A percentile compares a stretch with the other conserved stretches of the same genome.
Conservation (phyloP, 2,888 invertebrate genomes). For the Epirrhoe tristata region DNA sequence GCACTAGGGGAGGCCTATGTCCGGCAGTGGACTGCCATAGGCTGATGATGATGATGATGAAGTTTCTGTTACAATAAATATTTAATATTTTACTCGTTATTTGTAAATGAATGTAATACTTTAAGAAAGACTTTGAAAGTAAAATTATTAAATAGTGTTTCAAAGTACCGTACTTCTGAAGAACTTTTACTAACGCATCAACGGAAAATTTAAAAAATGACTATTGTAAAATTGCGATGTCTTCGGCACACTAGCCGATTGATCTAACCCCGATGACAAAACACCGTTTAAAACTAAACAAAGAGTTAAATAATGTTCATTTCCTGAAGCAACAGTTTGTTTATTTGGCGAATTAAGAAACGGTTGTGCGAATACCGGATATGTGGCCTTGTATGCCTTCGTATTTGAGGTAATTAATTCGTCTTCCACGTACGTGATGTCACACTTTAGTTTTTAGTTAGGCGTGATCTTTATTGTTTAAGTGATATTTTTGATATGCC, state of each 20-base stretch:
- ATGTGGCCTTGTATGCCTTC: conserved; percentile 36
- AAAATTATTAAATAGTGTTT: no score
- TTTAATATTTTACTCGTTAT: no score
- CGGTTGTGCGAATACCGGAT: conserved; percentile 39
- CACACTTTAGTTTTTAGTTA: conserved; percentile 5
- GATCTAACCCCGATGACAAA: neutral
- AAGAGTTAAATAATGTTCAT: conserved; percentile 19
- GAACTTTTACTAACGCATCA: neutral
- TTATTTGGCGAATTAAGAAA: conserved; percentile 36
- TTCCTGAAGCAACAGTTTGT: conserved; percentile 31
- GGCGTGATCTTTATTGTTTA: neutral
- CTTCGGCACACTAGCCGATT: neutral
- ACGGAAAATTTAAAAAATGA: neutral
- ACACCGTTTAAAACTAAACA: conserved; percentile 22
- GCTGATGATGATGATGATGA: no score
- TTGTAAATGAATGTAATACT: no score
- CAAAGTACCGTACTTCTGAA: neutral
- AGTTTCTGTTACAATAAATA: no score
- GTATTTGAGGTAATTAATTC: conserved; percentile 24
- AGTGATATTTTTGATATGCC: neutral
- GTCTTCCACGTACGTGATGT: conserved; percentile 26
- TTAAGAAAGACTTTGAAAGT: no score
- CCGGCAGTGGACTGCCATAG: no score
- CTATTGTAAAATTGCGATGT: neutral
- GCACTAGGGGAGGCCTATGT: no score